phyloP scores from a whole-genome alignment of 1,140 invertebrate genomes.

The Temnothorax nylanderi region DNA sequence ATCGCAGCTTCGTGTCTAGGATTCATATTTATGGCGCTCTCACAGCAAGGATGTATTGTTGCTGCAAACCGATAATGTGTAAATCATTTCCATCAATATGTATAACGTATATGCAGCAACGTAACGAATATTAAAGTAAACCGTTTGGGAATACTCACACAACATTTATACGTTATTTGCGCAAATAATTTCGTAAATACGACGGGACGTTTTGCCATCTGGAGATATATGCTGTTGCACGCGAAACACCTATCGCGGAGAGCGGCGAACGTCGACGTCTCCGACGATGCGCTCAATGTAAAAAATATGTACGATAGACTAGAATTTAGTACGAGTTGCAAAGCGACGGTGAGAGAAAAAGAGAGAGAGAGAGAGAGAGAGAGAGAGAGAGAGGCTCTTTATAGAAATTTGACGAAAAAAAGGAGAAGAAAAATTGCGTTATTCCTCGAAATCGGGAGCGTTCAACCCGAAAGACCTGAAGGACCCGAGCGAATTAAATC shows the following conservation, averaged over 20 bases:
- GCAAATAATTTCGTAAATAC: no score
- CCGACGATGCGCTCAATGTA: slow-evolving; percentile 66
- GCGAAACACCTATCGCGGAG: neutral
- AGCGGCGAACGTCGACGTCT: neutral
- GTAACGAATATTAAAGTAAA: no score
- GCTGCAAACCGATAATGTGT: no score
- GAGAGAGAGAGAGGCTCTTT: slow-evolving; percentile 36
- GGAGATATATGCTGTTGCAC: neutral
- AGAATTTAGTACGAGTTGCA: slow-evolving; percentile 30
- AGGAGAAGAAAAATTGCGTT: neutral
- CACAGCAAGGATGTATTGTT: no score
- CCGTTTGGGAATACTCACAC: no score
- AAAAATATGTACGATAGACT: slow-evolving; percentile 58
- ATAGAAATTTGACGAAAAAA: neutral
- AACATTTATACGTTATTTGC: no score
- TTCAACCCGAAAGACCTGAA: neutral
- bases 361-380: neutral
- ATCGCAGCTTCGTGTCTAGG: no score
- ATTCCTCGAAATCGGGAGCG: neutral
- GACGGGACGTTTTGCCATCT: no score
- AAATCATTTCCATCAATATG: no score
- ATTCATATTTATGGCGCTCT: no score
- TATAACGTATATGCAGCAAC: no score
- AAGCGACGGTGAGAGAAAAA: neutral
- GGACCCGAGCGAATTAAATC: neutral